Evolutionary conservation across 2,888 invertebrate species (phyloP).

Genomic region (Orthonevra nobilis): DNA sequence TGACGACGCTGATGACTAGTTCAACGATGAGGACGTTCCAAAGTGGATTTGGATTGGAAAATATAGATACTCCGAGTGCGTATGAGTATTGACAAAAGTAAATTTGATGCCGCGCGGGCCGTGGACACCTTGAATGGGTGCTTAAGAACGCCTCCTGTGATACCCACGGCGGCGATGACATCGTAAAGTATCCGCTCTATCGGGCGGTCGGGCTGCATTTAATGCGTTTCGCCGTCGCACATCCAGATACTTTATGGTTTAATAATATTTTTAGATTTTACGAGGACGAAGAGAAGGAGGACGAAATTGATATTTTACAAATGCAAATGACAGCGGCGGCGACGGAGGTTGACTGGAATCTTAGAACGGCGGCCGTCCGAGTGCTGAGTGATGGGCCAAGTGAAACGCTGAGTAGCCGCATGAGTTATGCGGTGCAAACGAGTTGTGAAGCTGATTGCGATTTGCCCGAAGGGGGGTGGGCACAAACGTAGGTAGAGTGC

Average conservation of each 20-base stretch:
- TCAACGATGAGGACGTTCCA: constrained; percentile 11
- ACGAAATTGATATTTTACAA: constrained; percentile 57
- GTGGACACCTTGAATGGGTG: constrained; percentile 30
- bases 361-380: constrained; percentile 7
- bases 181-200: constrained; percentile 50
- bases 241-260: constrained; percentile 52
- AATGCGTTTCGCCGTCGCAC: too few relatives aligned
- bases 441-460: constrained; percentile 50
- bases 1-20: neutral
- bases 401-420: constrained; percentile 42
- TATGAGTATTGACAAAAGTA: constrained; percentile 27
- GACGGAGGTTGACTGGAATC: neutral
- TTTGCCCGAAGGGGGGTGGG: constrained; percentile 25
- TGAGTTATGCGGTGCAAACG: constrained; percentile 64
- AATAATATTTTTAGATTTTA: constrained; percentile 56
- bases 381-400: constrained; percentile 37
- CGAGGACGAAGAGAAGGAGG: neutral
- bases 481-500: too few relatives aligned
- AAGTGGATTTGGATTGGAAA: neutral
- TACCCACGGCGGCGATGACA: constrained; percentile 60
- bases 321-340: constrained; percentile 36
- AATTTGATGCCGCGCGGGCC: constrained; percentile 26
- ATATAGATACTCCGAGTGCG: constrained; percentile 6
- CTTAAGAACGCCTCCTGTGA: constrained; percentile 62
- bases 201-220: too few relatives aligned